Evolutionary conservation across 2,113 vertebrate species (phyloP).

Genomic region (Lucifuga dentata): DNA sequence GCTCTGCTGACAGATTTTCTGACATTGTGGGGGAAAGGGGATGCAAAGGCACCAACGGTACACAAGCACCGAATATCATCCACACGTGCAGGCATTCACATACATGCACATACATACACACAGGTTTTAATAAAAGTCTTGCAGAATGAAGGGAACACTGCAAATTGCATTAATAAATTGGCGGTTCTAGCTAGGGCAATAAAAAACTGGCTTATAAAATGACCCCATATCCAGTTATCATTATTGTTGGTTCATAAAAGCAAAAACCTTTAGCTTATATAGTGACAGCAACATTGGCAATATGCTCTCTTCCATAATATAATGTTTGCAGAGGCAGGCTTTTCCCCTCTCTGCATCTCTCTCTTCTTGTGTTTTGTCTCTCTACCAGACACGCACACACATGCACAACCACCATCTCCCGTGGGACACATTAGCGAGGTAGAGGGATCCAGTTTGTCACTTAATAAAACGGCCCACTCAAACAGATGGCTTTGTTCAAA

Average conservation of each 20-base stretch:
- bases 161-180: conserved; percentile 58
- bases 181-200: conserved; percentile 28
- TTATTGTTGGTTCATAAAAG: conserved; percentile 43
- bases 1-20: conserved; percentile 53
- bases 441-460: conserved; percentile 78
- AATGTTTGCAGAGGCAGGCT: conserved; percentile 43
- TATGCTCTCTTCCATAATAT: conserved; percentile 5
- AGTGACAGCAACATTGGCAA: conserved; percentile 13
- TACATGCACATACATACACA: conserved; percentile 5
- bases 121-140: conserved; percentile 46
- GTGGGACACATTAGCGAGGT: conserved; percentile 75
- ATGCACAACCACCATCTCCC: conserved; percentile 44
- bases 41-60: conserved; percentile 36
- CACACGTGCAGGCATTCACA: conserved; percentile 22
- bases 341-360: background rate
- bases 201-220: conserved; percentile 44
- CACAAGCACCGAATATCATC: conserved; percentile 4
- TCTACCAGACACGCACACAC: conserved; percentile 31
- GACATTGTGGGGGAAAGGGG: conserved; percentile 10
- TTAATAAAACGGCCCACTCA: conserved; percentile 79
- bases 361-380: conserved; percentile 7
- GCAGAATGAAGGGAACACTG: conserved; percentile 22
- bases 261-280: conserved; percentile 36
- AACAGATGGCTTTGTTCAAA: conserved; percentile 80
- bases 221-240: conserved; percentile 40